Base-by-base conservation (phyloP, 2,797 vertebrate species). In the Bradypus variegatus region DNA sequence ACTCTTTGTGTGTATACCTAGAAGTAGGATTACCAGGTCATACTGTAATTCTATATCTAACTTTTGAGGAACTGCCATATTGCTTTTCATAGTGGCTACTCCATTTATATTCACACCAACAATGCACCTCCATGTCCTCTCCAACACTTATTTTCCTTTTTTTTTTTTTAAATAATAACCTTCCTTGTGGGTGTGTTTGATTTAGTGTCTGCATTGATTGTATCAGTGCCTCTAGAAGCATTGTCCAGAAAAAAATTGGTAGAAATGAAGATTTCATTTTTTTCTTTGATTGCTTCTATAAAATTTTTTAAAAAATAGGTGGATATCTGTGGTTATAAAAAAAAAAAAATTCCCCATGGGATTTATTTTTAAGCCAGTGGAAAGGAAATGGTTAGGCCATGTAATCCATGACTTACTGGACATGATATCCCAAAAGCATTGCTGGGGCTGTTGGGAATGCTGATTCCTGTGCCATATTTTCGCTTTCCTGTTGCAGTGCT, bases 231-330 rank as follows among this genome's bases (percentile, higher is more conserved):
- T 93, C 86, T 38, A 55, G 72, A 84, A 41, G 19, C 19, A 50
- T 86, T 80, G 85, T 60, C 60, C 41, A 76, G 45, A 81, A 91
- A 45, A 45, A 90, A 87, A 75, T 31, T 45, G 62, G 38, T 92
- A 80, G 25, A 8, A 45, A 86, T 64, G 53, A 12, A 75, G 38
- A 86, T 88, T 91, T 86, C 4, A 3, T 36, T 84, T 92, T 45
- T 89, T 67, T 55, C 27, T 36, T 25, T 53, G 58, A 55, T 67
- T 75, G 62, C 48, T 86, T 9, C 53, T 60, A 73, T 29, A 69
- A 69, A 92, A 81, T 79, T 58, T 23, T 23, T 36, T 6, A 27
- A 45, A 83, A 31, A 27, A 53, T 36, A 78, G 21, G 33, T 65
- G 36, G n/a, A 36, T 83, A 80, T 21, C 36, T 25, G 18, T 53